Evolutionary conservation across 2,113 vertebrate genomes (phyloP), one percentile per base, ranked within the genome.

Genomic region (Pachyramphus minor): DNA sequence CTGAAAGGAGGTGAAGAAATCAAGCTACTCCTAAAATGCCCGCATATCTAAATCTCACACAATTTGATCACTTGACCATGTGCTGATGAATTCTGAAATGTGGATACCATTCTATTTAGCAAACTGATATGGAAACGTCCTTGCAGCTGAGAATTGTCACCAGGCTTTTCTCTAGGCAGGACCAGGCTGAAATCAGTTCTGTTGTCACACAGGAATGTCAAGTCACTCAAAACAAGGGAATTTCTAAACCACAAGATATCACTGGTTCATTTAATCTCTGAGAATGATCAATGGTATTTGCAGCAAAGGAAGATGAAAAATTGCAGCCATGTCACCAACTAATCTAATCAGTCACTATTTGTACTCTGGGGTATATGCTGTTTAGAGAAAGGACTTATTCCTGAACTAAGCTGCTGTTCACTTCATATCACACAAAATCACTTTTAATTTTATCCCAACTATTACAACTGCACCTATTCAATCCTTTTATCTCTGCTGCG

Each of bases 361-460:
- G 25, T 60, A 37, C 45, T 62, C 41, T 45, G 22, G 47, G 39
- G 14, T 44, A 4, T 35, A 56, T 5, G 0, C 8, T 30, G 6
- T 42, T 58, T 58, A 84, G 52, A 84, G 64, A 60, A 87, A 77
- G 44, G 8, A 81, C n/a, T 76, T 82, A 42, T 47, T 95, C 64
- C 53, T 87, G 84, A 84, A 27, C 39, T 73, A 74, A 83, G 30
- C 11, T 47, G 37, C 23, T 73, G 30, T n/a, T 93, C 78, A 27
- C 22, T 78, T 89, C 19, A 41, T 64, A 53, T 44, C 52, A 44
- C 37, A 75, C 3, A 5, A 56, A 62, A 49, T 93, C 28, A 55
- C 3, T 85, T 93, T 83, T 73, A 76, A 91, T 91, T 89, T 93
- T 91, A 80, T 85, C 39, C 27, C 30, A 44, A 37, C 42, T 88